Percentiles rank a stretch among this genome's conserved stretches.
These are phyloP conservation scores for Meloidogyne exigua DNA, from an alignment of 1,140 invertebrate genomes.

Conservation along the genomic window DNA sequence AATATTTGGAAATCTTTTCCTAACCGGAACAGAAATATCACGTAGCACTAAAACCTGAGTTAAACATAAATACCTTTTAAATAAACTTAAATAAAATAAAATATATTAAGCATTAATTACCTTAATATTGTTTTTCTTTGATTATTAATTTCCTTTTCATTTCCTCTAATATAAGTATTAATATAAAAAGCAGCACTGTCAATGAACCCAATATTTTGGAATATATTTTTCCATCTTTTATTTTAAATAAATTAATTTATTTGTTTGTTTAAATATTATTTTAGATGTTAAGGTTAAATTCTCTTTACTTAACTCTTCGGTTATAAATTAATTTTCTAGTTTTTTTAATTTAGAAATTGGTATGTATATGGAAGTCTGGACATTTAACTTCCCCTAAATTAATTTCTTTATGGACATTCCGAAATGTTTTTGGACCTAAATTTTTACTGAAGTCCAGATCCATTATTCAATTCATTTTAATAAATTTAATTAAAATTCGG, in stretches of 20 bases:
- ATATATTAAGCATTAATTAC: background rate
- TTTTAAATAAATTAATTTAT: background rate
- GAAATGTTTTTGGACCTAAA: too few species aligned
- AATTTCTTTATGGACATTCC: too few species aligned
- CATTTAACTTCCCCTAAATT: too few species aligned
- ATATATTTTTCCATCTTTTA: slow-evolving; percentile 52
- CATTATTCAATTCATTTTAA: too few species aligned
- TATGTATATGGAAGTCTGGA: too few species aligned
- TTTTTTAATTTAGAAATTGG: too few species aligned
- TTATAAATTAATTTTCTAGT: too few species aligned
- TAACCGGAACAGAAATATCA: slow-evolving; percentile 81
- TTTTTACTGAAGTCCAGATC: too few species aligned
- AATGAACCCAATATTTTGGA: slow-evolving; percentile 56
- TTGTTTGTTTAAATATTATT: background rate
- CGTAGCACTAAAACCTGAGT: slow-evolving; percentile 72
- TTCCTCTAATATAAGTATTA: slow-evolving; percentile 32
- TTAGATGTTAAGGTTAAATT: background rate
- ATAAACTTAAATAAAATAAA: background rate
- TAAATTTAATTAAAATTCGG: too few species aligned
- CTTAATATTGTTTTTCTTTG: slow-evolving; percentile 73
- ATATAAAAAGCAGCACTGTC: slow-evolving; percentile 49
- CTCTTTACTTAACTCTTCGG: too few species aligned
- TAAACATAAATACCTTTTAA: slow-evolving; percentile 69
- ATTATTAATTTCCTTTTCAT: slow-evolving; percentile 80
- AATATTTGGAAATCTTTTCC: slow-evolving; percentile 77